Evolutionary conservation across 1,140 invertebrate genomes (phyloP).

Genomic region (Vanessa tameamea): DNA sequence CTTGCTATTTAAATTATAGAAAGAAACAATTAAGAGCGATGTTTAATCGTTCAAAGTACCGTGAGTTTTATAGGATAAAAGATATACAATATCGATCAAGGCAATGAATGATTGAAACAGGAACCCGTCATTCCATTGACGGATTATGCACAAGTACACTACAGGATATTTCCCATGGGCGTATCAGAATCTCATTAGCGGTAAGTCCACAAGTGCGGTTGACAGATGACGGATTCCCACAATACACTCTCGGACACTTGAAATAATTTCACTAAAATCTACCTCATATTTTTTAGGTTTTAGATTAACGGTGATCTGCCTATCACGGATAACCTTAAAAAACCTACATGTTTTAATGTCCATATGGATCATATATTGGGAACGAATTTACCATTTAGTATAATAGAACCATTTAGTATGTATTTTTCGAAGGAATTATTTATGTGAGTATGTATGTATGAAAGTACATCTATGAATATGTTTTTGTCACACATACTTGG

Average conservation of each 20-base stretch:
- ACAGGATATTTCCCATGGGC: slow-evolving; percentile 63
- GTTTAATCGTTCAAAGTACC: slow-evolving; percentile 9
- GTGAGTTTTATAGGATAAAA: slow-evolving; percentile 2
- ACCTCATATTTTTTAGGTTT: neutral
- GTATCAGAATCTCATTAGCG: slow-evolving; percentile 66
- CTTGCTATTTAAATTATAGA: no score
- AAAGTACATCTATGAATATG: no score
- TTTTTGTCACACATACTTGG: no score
- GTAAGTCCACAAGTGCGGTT: slow-evolving; percentile 56
- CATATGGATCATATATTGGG: no score
- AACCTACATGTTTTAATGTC: no score
- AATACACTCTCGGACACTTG: slow-evolving; percentile 10
- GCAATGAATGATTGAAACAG: slow-evolving; percentile 51
- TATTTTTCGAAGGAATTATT: no score
- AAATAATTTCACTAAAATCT: neutral
- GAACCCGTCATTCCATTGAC: slow-evolving; percentile 44
- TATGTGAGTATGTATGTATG: no score
- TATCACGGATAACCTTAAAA: no score
- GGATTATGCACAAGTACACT: slow-evolving; percentile 47
- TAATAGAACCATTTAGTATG: no score
- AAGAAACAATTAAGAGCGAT: neutral
- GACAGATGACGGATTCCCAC: slow-evolving; percentile 59
- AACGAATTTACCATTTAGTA: no score
- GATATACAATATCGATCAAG: slow-evolving; percentile 31
- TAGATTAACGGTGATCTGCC: no score